Evolutionary conservation across 1,140 invertebrate genomes (phyloP).

Genomic region (Cecropterus lyciades): DNA sequence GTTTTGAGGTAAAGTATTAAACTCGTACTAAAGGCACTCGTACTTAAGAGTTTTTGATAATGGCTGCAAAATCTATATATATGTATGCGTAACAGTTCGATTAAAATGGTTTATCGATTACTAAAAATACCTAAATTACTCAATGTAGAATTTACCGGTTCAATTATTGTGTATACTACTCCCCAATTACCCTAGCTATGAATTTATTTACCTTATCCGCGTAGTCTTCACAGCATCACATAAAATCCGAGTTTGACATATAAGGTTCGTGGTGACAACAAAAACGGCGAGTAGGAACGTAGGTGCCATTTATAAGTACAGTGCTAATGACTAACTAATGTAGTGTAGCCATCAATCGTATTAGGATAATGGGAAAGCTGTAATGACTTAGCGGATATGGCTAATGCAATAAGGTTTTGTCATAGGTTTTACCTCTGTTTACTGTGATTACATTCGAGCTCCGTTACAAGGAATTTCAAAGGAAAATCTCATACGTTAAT

Average conservation of each 20-base stretch:
- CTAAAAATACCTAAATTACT: no score
- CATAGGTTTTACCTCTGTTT: slow-evolving; percentile 19
- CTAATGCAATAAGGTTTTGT: slow-evolving; percentile 34
- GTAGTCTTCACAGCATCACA: not conserved
- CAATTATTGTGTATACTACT: no score
- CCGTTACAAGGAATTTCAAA: slow-evolving; percentile 1
- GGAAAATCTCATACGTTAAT: slow-evolving; percentile 6
- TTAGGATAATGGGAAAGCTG: slow-evolving; percentile 25
- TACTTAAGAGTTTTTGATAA: no score
- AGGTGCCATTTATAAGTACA: slow-evolving; percentile 1
- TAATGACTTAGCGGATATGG: slow-evolving; percentile 33
- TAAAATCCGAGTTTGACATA: not conserved
- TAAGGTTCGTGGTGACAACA: not conserved
- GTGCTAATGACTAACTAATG: slow-evolving; percentile 18
- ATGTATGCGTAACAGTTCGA: no score
- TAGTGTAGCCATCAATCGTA: slow-evolving; percentile 30
- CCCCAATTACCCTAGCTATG: no score
- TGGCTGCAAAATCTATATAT: no score
- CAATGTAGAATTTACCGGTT: no score
- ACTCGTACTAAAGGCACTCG: no score
- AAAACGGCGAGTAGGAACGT: not conserved
- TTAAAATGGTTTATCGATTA: no score
- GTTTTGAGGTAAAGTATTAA: no score
- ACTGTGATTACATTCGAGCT: slow-evolving; percentile 9
- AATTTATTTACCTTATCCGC: no score